Evolutionary conservation across 2,113 vertebrate species (phyloP).

Genomic region (Leptobrachium leishanense): DNA sequence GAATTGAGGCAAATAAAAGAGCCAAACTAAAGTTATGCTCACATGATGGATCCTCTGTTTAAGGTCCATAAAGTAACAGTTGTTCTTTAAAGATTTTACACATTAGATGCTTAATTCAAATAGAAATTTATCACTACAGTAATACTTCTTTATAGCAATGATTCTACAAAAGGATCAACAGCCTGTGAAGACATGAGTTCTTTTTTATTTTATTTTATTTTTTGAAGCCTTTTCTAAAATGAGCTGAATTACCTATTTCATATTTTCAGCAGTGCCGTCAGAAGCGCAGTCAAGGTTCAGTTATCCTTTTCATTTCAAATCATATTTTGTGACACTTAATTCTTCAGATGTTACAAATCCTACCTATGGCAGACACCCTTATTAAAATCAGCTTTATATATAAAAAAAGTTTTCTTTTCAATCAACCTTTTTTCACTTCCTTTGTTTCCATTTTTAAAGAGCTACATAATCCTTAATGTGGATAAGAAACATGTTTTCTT

Average conservation of each 20-base stretch:
- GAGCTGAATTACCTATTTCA: conserved; percentile 19
- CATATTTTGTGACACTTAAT: conserved; percentile 31
- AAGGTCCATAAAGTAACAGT: conserved; percentile 36
- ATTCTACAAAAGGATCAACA: conserved; percentile 28
- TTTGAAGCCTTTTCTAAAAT: conserved; percentile 17
- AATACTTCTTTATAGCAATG: conserved; percentile 31
- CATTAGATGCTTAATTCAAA: conserved; percentile 32
- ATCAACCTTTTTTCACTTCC: conserved; percentile 22
- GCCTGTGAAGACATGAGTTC: conserved; percentile 34
- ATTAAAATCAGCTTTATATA: conserved; percentile 16
- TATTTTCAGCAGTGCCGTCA: conserved; percentile 26
- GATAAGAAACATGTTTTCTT: background rate
- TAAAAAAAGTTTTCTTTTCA: conserved; percentile 26
- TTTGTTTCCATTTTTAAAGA: conserved; percentile 13
- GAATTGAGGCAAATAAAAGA: conserved; percentile 2
- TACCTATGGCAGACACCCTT: conserved; percentile 23
- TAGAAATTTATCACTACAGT: conserved; percentile 27
- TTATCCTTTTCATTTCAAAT: conserved; percentile 29
- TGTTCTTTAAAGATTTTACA: conserved; percentile 38
- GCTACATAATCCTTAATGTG: conserved; percentile 21
- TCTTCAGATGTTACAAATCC: conserved; percentile 29
- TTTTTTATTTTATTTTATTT: conserved; percentile 1
- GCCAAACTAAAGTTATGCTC: background rate
- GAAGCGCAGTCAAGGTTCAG: conserved; percentile 37
- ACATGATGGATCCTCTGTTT: conserved; percentile 28